These are phyloP conservation scores for Panagrolaimus sp. DNA, from an alignment of 1,140 invertebrate genomes.

Conservation along the genomic window DNA sequence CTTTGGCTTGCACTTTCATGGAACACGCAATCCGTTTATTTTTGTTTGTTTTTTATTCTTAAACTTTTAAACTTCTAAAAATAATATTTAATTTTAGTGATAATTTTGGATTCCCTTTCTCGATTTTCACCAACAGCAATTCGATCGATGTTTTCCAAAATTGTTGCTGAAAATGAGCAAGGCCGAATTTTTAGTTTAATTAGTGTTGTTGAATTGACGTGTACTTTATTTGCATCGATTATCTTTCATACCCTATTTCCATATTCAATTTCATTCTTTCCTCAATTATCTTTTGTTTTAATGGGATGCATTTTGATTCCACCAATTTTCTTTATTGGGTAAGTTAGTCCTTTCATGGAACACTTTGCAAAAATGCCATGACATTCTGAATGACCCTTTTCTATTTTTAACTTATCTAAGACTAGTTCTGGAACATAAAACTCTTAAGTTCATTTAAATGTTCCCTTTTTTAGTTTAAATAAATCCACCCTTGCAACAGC, in stretches of 20 bases:
- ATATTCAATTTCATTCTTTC: conserved; percentile 1
- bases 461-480: too few relatives aligned
- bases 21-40: conserved; percentile 11
- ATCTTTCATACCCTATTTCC: conserved; percentile 2
- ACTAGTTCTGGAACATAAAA: too few relatives aligned
- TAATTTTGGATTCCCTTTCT: conserved; percentile 1
- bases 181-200: not conserved
- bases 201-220: conserved; percentile 2
- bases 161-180: not conserved
- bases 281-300: conserved; percentile 5
- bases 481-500: too few relatives aligned
- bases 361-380: too few relatives aligned
- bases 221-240: not conserved
- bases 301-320: not conserved
- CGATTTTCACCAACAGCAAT: conserved; percentile 13
- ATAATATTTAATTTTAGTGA: not conserved
- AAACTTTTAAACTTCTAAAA: not conserved
- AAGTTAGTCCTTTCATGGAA: too few relatives aligned
- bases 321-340: not conserved
- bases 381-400: too few relatives aligned
- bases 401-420: too few relatives aligned
- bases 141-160: not conserved
- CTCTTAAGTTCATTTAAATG: too few relatives aligned
- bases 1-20: conserved; percentile 8
- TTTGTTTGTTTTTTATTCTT: not conserved